A percentile compares a stretch with the other conserved stretches of the same genome.
Evolutionary conservation across 2,113 vertebrate genomes (phyloP).

Genomic region (Bos indicus): DNA sequence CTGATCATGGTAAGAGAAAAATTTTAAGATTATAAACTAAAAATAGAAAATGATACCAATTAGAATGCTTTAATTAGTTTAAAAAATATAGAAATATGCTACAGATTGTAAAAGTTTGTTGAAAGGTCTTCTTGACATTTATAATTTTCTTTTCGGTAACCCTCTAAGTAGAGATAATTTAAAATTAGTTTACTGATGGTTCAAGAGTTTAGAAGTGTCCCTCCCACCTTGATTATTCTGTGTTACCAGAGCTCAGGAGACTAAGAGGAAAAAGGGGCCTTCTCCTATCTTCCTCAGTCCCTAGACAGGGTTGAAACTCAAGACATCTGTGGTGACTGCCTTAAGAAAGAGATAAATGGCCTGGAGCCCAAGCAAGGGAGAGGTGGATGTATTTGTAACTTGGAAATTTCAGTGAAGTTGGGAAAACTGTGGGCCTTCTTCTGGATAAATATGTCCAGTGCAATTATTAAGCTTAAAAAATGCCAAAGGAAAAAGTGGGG

Average conservation of each 20-base stretch:
- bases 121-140: background rate
- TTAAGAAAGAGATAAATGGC: background rate
- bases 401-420: conserved; percentile 17
- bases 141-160: background rate
- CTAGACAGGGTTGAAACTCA: background rate
- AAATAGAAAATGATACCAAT: background rate
- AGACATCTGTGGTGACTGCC: background rate
- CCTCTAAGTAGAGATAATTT: conserved; percentile 32
- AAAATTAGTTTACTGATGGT: background rate
- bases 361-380: background rate
- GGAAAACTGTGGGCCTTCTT: background rate
- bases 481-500: conserved; percentile 41
- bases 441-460: conserved; percentile 36
- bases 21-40: background rate
- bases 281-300: background rate
- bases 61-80: background rate
- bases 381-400: background rate
- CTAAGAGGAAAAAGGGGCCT: background rate
- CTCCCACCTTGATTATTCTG: background rate
- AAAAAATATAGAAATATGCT: background rate
- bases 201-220: background rate
- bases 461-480: conserved; percentile 73
- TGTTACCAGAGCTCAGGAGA: background rate
- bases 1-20: background rate
- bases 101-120: background rate